Conservation (phyloP, 2,113 vertebrate genomes). For the Syngnathus scovelli region DNA sequence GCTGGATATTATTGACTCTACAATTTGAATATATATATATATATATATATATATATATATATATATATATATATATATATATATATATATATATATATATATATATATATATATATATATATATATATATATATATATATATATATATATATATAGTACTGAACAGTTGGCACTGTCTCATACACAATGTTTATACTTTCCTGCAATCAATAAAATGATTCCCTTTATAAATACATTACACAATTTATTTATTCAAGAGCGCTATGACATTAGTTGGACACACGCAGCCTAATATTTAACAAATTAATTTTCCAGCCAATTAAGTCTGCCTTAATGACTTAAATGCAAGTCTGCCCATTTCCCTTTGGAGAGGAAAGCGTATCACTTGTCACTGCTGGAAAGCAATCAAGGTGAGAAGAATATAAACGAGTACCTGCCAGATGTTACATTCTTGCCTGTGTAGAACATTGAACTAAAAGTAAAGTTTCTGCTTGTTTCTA, state of each 20-base stretch:
- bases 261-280: constrained; percentile 20
- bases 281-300: background rate
- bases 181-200: background rate
- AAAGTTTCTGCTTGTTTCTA: no score
- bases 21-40: background rate
- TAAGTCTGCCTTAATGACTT: background rate
- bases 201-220: background rate
- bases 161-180: background rate
- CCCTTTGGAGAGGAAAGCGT: constrained; percentile 37
- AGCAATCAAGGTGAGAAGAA: constrained; percentile 43
- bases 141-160: background rate
- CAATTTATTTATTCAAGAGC: background rate
- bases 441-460: no score
- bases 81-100: no score
- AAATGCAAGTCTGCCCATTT: constrained; percentile 4
- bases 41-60: no score
- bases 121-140: no score
- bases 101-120: no score
- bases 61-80: no score
- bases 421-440: no score
- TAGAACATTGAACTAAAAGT: no score
- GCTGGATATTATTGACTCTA: constrained; percentile 3
- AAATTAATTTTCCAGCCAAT: background rate
- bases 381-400: constrained; percentile 84
- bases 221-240: background rate